A percentile compares a stretch with the other conserved stretches of the same genome.
Conservation (phyloP, 53 echinoderm and acorn worm genomes). For the Crossaster papposus region DNA sequence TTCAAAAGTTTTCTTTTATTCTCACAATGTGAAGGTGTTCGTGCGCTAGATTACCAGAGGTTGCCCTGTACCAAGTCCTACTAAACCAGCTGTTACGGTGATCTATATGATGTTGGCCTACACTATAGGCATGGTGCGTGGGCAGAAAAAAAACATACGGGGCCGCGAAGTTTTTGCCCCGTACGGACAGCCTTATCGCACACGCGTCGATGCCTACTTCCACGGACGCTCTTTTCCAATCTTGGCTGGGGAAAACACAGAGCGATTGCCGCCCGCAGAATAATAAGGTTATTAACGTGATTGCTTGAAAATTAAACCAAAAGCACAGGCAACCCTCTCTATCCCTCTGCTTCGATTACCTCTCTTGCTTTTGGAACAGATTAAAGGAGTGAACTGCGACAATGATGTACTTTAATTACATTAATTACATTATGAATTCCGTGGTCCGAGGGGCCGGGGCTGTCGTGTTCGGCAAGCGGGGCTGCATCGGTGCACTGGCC, state of each 20-base stretch:
- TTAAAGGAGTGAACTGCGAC: conserved; percentile 60
- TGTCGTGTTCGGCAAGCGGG: conserved; percentile 16
- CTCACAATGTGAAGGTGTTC: background rate
- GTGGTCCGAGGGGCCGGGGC: conserved; percentile 33
- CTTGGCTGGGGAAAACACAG: background rate
- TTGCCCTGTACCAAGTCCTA: background rate
- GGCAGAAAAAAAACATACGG: background rate
- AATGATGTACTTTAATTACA: conserved; percentile 64
- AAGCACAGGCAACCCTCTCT: conserved; percentile 13
- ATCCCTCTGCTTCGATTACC: conserved; percentile 48
- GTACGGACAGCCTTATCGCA: conserved; percentile 33
- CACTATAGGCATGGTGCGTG: conserved; percentile 26
- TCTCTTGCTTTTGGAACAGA: conserved; percentile 60
- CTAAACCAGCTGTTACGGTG: conserved; percentile 41
- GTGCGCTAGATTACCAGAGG: background rate
- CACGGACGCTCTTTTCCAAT: background rate
- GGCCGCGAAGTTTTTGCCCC: conserved; percentile 1
- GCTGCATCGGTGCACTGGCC: conserved; percentile 32
- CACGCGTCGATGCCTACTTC: conserved; percentile 43
- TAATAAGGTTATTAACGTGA: conserved; percentile 60
- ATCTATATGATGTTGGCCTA: background rate
- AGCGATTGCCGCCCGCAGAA: conserved; percentile 44
- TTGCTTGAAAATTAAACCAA: conserved; percentile 59
- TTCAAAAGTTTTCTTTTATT: background rate
- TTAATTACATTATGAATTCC: conserved; percentile 60